Evolutionary conservation across 2,797 vertebrate genomes (phyloP).

Genomic region (Xiphorhynchus erythropygius): DNA sequence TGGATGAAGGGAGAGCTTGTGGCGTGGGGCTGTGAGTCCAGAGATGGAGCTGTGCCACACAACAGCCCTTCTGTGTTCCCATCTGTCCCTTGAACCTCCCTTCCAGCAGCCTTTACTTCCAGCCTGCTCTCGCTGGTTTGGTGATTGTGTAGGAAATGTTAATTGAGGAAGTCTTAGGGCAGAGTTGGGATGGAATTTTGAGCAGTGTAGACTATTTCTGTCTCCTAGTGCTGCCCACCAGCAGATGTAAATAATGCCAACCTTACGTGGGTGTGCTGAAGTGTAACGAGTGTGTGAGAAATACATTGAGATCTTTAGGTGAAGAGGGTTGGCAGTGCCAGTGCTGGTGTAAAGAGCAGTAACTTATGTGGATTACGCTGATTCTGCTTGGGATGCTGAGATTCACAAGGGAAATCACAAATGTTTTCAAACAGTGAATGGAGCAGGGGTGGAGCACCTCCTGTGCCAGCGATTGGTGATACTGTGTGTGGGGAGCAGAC

Average conservation of each 20-base stretch:
- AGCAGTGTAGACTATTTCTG: background rate
- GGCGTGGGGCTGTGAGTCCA: background rate
- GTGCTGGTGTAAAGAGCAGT: background rate
- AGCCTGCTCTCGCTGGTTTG: background rate
- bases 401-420: background rate
- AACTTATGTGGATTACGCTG: background rate
- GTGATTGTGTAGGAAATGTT: background rate
- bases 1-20: background rate
- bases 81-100: background rate
- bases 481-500: too few species aligned
- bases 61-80: background rate
- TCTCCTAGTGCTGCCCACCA: slow-evolving; percentile 6
- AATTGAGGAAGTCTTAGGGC: background rate
- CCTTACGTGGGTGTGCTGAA: background rate
- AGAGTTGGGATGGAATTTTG: background rate
- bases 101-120: background rate
- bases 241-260: slow-evolving; percentile 2
- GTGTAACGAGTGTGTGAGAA: background rate
- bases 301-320: background rate
- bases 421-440: background rate
- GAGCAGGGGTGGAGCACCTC: background rate
- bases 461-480: rapidly evolving
- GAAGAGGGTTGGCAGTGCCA: background rate
- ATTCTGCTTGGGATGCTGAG: background rate
- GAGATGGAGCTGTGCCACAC: background rate